A percentile compares a stretch with the other conserved stretches of the same genome.
phyloP scores from a whole-genome alignment of 1,140 invertebrate species.

The Ceratoteleas bidentatus region DNA sequence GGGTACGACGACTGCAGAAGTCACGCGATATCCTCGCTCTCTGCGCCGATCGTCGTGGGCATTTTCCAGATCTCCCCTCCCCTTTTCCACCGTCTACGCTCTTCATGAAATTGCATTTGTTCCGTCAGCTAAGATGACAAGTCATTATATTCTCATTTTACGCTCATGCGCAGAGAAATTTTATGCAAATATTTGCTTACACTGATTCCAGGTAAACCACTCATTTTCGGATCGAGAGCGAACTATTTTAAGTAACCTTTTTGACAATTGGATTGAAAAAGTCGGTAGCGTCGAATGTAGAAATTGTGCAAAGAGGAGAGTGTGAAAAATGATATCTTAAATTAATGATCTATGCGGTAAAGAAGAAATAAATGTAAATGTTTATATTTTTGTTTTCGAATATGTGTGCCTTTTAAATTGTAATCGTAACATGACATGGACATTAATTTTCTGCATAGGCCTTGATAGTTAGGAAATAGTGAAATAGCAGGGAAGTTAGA shows the following conservation, averaged over 20 bases:
- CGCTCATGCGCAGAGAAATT: conserved; percentile 3
- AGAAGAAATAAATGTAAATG: neutral
- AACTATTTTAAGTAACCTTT: neutral
- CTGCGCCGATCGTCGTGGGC: conserved; percentile 35
- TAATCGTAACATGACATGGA: too few relatives aligned
- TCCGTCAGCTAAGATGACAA: conserved; percentile 18
- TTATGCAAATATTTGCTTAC: conserved; percentile 1
- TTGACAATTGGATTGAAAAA: too few relatives aligned
- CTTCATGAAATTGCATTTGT: conserved; percentile 10
- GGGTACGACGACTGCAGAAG: conserved; percentile 31
- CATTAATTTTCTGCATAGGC: too few relatives aligned
- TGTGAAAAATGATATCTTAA: too few relatives aligned
- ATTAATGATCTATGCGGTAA: too few relatives aligned
- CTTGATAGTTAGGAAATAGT: too few relatives aligned
- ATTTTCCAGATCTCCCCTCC: conserved; percentile 15
- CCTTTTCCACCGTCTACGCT: neutral
- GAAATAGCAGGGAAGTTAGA: too few relatives aligned
- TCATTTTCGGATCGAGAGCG: neutral
- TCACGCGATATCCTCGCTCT: conserved; percentile 54
- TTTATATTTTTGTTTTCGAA: too few relatives aligned
- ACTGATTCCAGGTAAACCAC: neutral
- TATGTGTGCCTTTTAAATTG: too few relatives aligned
- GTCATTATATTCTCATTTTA: conserved; percentile 19
- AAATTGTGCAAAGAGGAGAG: too few relatives aligned
- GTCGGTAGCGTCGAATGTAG: too few relatives aligned